phyloP scores from a whole-genome alignment of 1,140 invertebrate genomes.

The Himalopsyche phryganea region DNA sequence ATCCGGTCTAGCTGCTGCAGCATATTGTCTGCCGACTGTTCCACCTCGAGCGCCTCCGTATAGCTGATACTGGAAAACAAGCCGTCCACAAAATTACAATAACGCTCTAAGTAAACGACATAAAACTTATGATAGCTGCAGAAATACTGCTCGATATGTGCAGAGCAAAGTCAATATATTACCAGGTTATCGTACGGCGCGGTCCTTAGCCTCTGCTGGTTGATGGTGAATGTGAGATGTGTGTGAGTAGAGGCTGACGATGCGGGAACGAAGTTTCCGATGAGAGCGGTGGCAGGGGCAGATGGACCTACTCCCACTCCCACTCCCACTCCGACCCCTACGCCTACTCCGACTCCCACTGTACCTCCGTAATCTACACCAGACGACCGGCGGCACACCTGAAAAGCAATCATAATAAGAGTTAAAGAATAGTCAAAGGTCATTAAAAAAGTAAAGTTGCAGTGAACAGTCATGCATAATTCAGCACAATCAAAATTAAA shows the following conservation, averaged over 20 bases:
- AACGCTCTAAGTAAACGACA: too few species aligned
- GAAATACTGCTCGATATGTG: too few species aligned
- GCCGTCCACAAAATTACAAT: not conserved
- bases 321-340: slow-evolving; percentile 28
- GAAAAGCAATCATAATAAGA: not conserved
- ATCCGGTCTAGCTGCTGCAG: slow-evolving; percentile 59
- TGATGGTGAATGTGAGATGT: slow-evolving; percentile 50
- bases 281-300: slow-evolving; percentile 40
- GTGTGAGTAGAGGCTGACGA: slow-evolving; percentile 39
- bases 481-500: too few species aligned
- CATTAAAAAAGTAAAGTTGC: too few species aligned
- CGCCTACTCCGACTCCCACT: slow-evolving; percentile 36
- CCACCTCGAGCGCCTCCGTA: slow-evolving; percentile 74
- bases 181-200: slow-evolving; percentile 51
- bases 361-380: slow-evolving; percentile 36
- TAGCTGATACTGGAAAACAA: slow-evolving; percentile 72
- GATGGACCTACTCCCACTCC: slow-evolving; percentile 43
- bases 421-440: too few species aligned
- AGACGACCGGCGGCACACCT: slow-evolving; percentile 47
- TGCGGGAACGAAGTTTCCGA: slow-evolving; percentile 31
- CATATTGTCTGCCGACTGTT: slow-evolving; percentile 57
- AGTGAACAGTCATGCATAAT: too few species aligned
- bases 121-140: too few species aligned
- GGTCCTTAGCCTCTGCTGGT: slow-evolving; percentile 47
- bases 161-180: too few species aligned